A percentile compares a stretch with the other conserved stretches of the same genome.
Conservation (phyloP, 2,113 vertebrate genomes). For the Pyxicephalus adspersus region DNA sequence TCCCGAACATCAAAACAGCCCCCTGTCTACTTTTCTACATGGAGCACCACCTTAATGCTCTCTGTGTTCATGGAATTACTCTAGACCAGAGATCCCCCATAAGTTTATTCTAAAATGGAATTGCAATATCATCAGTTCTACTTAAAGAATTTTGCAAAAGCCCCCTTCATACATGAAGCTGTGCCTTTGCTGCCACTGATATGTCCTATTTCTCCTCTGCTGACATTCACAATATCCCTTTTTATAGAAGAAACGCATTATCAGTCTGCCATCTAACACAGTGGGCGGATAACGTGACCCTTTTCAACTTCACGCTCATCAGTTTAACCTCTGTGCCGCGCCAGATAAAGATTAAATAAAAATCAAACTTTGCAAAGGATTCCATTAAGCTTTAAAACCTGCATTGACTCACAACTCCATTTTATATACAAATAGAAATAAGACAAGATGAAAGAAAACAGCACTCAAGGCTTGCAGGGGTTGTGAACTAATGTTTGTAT, state of each 20-base stretch:
- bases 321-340: constrained; percentile 38
- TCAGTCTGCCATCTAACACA: constrained; percentile 44
- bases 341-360: constrained; percentile 28
- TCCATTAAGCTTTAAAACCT: neutral
- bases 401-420: neutral
- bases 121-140: too few species aligned
- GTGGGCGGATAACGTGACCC: constrained; percentile 39
- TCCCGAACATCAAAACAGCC: too few species aligned
- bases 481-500: constrained; percentile 3
- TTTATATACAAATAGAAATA: neutral
- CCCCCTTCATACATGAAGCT: neutral
- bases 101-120: too few species aligned
- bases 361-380: constrained; percentile 3
- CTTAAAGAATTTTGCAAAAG: neutral
- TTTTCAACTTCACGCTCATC: constrained; percentile 43
- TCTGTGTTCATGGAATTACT: too few species aligned
- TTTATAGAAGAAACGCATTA: constrained; percentile 44
- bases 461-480: neutral
- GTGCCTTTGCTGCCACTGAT: constrained; percentile 14
- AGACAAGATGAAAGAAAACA: neutral
- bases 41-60: too few species aligned
- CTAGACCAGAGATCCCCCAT: too few species aligned
- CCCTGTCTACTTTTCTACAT: too few species aligned
- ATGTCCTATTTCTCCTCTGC: constrained; percentile 27
- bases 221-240: constrained; percentile 33